Evolutionary conservation across 2,888 invertebrate species (phyloP).

Genomic region (Scaptomyza cyrtandrae): DNA sequence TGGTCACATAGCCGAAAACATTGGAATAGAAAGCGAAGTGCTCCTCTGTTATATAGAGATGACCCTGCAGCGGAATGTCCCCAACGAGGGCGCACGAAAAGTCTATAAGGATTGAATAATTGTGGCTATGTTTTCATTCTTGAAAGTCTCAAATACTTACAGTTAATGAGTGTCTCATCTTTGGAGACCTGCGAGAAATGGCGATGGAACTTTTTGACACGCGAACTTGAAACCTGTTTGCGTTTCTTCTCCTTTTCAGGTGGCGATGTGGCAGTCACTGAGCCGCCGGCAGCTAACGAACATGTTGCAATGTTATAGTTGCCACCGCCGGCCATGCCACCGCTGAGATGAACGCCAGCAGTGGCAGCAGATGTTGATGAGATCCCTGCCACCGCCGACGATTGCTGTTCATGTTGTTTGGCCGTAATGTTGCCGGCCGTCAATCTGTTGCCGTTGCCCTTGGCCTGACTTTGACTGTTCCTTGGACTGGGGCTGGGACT

Average conservation of each 20-base stretch:
- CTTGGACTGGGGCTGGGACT: slow-evolving; percentile 52
- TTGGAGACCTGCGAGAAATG: slow-evolving; percentile 93
- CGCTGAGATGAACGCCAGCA: slow-evolving; percentile 6
- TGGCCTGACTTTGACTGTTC: slow-evolving; percentile 43
- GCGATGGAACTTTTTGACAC: slow-evolving; percentile 95
- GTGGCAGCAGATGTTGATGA: slow-evolving; percentile 53
- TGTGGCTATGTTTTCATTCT: background rate
- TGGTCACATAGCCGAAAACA: slow-evolving; percentile 97
- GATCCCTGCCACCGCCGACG: slow-evolving; percentile 57
- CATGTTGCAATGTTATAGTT: slow-evolving; percentile 16
- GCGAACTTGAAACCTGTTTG: slow-evolving; percentile 85
- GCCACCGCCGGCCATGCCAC: slow-evolving; percentile 13
- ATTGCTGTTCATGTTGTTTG: slow-evolving; percentile 68
- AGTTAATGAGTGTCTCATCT: slow-evolving; percentile 94
- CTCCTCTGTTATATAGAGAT: slow-evolving; percentile 96
- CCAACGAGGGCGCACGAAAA: slow-evolving; percentile 97
- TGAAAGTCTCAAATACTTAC: slow-evolving; percentile 85
- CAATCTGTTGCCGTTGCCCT: slow-evolving; percentile 32
- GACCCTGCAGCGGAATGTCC: slow-evolving; percentile 96
- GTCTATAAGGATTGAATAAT: slow-evolving; percentile 86
- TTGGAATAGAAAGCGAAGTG: slow-evolving; percentile 98
- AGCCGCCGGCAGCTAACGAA: slow-evolving; percentile 43
- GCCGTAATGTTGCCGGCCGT: slow-evolving; percentile 63
- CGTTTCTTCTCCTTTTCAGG: slow-evolving; percentile 82
- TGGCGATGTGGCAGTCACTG: slow-evolving; percentile 40